phyloP scores from a whole-genome alignment of 2,113 vertebrate species.

The Tenebrosternarchus preto region DNA sequence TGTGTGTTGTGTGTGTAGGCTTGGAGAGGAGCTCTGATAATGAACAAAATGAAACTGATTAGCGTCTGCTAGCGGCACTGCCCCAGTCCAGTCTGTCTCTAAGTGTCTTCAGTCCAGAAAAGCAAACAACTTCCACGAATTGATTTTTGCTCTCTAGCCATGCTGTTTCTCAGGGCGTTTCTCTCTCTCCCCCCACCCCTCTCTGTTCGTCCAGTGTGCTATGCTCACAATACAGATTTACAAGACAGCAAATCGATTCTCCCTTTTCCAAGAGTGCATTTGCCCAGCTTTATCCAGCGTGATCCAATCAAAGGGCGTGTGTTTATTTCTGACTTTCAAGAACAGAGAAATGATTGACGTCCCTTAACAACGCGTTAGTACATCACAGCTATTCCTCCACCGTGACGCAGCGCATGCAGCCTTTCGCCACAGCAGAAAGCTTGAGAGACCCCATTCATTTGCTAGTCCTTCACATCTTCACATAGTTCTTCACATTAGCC shows the following conservation, averaged over 20 bases:
- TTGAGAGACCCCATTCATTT: too few species aligned
- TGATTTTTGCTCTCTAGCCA: slow-evolving; percentile 43
- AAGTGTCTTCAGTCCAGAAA: neutral
- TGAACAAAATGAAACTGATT: slow-evolving; percentile 3
- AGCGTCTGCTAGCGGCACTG: neutral
- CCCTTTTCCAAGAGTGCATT: slow-evolving; percentile 51
- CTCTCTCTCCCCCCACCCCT: neutral
- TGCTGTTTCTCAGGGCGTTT: slow-evolving; percentile 31
- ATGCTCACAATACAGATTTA: slow-evolving; percentile 55
- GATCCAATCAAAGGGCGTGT: slow-evolving; percentile 15
- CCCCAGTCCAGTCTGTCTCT: neutral
- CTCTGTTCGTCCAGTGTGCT: slow-evolving; percentile 17
- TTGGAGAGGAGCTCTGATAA: slow-evolving; percentile 9
- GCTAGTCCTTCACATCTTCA: too few species aligned
- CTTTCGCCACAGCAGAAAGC: neutral
- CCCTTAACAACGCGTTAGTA: neutral
- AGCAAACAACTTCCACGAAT: slow-evolving; percentile 49
- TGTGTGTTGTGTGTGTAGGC: neutral
- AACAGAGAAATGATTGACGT: neutral
- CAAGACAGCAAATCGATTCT: slow-evolving; percentile 64
- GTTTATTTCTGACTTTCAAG: slow-evolving; percentile 23
- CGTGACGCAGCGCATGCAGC: too few species aligned
- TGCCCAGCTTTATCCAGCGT: slow-evolving; percentile 49
- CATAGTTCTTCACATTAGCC: too few species aligned
- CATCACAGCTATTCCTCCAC: too few species aligned